phyloP scores from a whole-genome alignment of 2,888 invertebrate species.

The Carterocephalus palaemon region DNA sequence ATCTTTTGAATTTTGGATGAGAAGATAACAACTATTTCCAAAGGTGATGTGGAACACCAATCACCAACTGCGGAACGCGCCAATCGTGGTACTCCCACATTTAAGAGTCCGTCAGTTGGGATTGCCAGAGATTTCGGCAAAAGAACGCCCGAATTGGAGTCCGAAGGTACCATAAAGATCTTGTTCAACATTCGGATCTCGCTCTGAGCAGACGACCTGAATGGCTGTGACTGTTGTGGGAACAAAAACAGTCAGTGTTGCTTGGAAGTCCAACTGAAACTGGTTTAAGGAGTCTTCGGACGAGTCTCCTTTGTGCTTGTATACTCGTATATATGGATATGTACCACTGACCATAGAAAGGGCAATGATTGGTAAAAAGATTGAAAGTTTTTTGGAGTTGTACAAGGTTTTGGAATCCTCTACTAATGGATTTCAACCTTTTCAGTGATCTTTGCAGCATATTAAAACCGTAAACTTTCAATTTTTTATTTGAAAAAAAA shows the following conservation, averaged over 20 bases:
- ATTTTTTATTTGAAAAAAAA: neutral
- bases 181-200: conserved; percentile 41
- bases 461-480: conserved; percentile 17
- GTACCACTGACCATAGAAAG: conserved; percentile 23
- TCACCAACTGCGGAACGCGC: conserved; percentile 46
- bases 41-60: conserved; percentile 65
- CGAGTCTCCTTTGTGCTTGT: conserved; percentile 28
- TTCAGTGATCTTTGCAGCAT: too few relatives aligned
- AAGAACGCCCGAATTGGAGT: conserved; percentile 57
- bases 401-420: neutral
- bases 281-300: conserved; percentile 32
- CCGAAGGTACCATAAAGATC: conserved; percentile 54
- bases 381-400: conserved; percentile 25
- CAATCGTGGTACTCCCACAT: conserved; percentile 60
- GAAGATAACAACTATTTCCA: conserved; percentile 29
- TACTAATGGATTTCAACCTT: too few relatives aligned
- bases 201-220: conserved; percentile 36
- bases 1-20: too few relatives aligned
- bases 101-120: conserved; percentile 65
- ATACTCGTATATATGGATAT: conserved; percentile 16
- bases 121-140: conserved; percentile 71
- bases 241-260: conserved; percentile 37
- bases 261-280: conserved; percentile 46
- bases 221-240: conserved; percentile 37
- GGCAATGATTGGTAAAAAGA: conserved; percentile 8